Evolutionary conservation across 2,888 invertebrate genomes (phyloP).

Genomic region (Cantharis lateralis): DNA sequence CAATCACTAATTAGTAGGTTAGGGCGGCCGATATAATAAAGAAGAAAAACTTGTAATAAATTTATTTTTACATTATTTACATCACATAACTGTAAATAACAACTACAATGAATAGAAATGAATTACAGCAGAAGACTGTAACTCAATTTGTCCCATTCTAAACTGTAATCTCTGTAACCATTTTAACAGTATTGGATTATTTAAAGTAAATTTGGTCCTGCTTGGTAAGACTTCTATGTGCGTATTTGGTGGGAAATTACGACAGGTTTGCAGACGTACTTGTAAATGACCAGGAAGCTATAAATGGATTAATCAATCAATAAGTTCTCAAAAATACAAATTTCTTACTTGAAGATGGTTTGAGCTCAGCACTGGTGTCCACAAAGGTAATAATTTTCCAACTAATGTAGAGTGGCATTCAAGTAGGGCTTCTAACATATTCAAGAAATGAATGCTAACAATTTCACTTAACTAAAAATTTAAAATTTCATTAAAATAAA

Average conservation of each 20-base stretch:
- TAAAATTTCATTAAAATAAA: not conserved
- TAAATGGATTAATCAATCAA: constrained; percentile 31
- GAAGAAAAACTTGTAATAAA: not conserved
- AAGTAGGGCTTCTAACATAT: constrained; percentile 89
- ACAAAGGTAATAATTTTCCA: constrained; percentile 89
- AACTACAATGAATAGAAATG: constrained; percentile 80
- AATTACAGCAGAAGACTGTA: constrained; percentile 89
- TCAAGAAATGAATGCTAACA: constrained; percentile 95
- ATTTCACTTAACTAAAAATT: constrained; percentile 86
- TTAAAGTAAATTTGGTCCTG: constrained; percentile 53
- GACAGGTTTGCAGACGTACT: constrained; percentile 84
- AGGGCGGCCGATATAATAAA: too few relatives aligned
- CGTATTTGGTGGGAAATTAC: constrained; percentile 74
- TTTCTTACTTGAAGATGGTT: constrained; percentile 74
- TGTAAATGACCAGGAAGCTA: constrained; percentile 89
- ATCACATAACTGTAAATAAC: not conserved
- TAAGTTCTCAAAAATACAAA: not conserved
- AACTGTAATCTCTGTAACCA: constrained; percentile 94
- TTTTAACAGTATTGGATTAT: constrained; percentile 66
- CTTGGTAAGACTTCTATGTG: constrained; percentile 56
- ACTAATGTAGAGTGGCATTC: constrained; percentile 94
- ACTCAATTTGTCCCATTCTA: constrained; percentile 97
- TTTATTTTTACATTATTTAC: not conserved
- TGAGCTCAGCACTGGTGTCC: constrained; percentile 95
- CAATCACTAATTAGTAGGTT: too few relatives aligned